These are phyloP conservation scores for Esox lucius DNA, from an alignment of 2,797 vertebrate genomes.

Conservation along the genomic window DNA sequence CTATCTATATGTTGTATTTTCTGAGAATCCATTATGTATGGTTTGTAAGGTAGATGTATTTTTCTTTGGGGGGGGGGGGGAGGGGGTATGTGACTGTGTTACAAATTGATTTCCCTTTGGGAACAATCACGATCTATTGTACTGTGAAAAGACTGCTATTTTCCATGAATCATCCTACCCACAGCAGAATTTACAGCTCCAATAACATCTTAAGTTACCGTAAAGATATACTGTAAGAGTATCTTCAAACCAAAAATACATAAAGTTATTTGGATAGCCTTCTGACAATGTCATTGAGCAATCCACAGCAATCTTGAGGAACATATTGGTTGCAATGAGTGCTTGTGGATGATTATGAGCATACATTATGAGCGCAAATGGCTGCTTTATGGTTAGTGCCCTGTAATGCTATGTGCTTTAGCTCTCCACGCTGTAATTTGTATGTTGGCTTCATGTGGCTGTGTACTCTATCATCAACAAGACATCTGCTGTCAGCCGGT, in stretches of 20 bases:
- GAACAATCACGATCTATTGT: slow-evolving; percentile 1
- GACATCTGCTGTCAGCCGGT: slow-evolving; percentile 70
- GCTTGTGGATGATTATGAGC: slow-evolving; percentile 37
- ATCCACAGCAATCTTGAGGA: not conserved
- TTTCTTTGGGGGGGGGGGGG: too few species aligned
- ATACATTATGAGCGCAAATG: slow-evolving; percentile 48
- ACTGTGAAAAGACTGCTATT: not conserved
- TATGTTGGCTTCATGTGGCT: slow-evolving; percentile 58
- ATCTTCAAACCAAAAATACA: not conserved
- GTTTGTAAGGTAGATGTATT: not conserved
- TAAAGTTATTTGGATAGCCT: not conserved
- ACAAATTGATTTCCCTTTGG: not conserved
- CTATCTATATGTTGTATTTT: too few species aligned
- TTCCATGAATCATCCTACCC: not conserved
- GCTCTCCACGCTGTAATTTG: slow-evolving; percentile 48
- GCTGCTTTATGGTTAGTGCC: slow-evolving; percentile 30
- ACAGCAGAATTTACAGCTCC: not conserved
- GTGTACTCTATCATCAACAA: slow-evolving; percentile 65
- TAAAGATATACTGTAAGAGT: not conserved
- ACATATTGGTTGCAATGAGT: slow-evolving; percentile 32
- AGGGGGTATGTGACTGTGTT: not conserved
- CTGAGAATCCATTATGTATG: not conserved
- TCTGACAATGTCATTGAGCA: not conserved
- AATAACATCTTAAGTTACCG: not conserved
- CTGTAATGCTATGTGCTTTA: slow-evolving; percentile 28